Evolutionary conservation across 1,140 invertebrate genomes (phyloP), one percentile per base, ranked within the genome.

Genomic region (Drosophila truncata): DNA sequence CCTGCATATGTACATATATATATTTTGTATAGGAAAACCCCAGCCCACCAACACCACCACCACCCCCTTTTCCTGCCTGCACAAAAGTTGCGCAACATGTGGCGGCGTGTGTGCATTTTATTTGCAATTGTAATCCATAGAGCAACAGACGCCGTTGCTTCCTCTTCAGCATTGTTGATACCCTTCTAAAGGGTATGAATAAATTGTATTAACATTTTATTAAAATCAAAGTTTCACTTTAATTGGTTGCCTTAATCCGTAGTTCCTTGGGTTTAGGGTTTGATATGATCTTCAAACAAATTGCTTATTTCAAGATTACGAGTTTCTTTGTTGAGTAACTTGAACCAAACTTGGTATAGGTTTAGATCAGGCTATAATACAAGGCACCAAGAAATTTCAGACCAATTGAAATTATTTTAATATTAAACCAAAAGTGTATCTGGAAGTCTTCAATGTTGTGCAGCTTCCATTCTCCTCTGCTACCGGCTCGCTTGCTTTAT

Each of bases 41-140:
- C 50, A 37, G 25, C 8, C 23, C 23, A 20, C 50, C 39, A 39
- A 4, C 29, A 4, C 39, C 37, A n/a, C 27, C 27, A 29, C 7
- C 27, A 29, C 37, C 55, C 41, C 33, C n/a, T 62, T 47, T 65
- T 27, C 23, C 11, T 29, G 27, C 66, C 54, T 62, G 80, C 71
- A 67, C 62, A 55, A 77, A 87, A 76, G 75, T 86, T 86, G 83
- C 83, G 83, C 83, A 87, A 86, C 83, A 79, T 86, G 65, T 76
- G 49, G 44, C 33, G 44, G 65, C 65, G 63, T 80, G 58, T 80
- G 76, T 87, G 80, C 59, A 67, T 63, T 87, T 80, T 88, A 86
- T 86, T 86, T 88, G 83, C 84, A 87, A 87, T 87, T 87, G 67
- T 88, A 87, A 87, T 88, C 79, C 78, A 70, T 79, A 61, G 42